Percentiles rank a stretch among this genome's conserved stretches.
Conservation (phyloP, 2,888 invertebrate genomes). For the Ornithoptera priamus region DNA sequence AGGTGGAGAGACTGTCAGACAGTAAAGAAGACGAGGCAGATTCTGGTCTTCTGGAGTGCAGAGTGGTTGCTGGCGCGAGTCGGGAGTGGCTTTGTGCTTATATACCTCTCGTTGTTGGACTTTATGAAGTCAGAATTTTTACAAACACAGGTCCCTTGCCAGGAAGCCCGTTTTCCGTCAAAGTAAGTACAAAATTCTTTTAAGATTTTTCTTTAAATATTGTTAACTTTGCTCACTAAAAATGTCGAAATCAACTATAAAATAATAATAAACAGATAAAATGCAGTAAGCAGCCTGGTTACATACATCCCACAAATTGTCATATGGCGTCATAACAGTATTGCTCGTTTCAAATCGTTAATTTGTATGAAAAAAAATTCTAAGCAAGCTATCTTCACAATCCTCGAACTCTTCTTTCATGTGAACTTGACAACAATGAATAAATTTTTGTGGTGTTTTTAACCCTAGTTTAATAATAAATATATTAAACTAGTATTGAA, state of each 20-base stretch:
- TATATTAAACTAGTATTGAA: no score
- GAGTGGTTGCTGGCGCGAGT: conserved; percentile 81
- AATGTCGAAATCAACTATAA: background rate
- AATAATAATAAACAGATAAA: no score
- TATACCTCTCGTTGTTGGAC: conserved; percentile 93
- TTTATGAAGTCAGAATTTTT: conserved; percentile 92
- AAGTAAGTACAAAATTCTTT: conserved; percentile 56
- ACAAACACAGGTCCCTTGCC: conserved; percentile 82
- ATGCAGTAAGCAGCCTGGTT: no score
- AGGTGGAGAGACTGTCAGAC: conserved; percentile 72
- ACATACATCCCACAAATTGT: no score
- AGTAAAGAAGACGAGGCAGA: conserved; percentile 64
- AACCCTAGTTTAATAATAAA: no score
- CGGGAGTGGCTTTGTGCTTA: conserved; percentile 95
- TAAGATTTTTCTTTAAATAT: background rate
- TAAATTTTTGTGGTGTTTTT: no score
- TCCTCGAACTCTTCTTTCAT: no score
- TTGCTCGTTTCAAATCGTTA: no score
- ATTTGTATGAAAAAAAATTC: no score
- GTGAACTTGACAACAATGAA: no score
- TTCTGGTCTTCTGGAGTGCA: conserved; percentile 79
- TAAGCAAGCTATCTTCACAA: no score
- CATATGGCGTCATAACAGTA: no score
- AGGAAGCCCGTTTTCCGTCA: conserved; percentile 92
- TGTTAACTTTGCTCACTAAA: background rate